Evolutionary conservation across 2,113 vertebrate species (phyloP), one percentile per base, ranked within the genome.

Genomic region (Tachuris rubrigastra): DNA sequence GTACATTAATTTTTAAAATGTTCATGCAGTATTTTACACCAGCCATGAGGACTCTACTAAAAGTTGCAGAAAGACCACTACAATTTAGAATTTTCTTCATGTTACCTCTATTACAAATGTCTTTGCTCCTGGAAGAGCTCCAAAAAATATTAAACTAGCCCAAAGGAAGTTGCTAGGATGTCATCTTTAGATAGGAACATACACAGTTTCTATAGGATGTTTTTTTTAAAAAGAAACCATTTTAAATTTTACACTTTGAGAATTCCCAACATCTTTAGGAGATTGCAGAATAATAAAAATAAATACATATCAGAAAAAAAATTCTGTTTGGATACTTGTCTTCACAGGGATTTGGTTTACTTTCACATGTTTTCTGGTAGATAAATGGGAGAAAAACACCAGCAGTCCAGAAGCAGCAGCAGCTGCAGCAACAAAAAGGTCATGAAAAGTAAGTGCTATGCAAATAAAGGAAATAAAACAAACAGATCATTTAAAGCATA

Each of bases 371-470:
- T 93, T 91, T 67, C 69, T 55, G 41, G 35, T 73, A 89, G 75
- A 60, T 93, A 92, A 93, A 28, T 30, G 90, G 65, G 56, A 77
- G 62, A 71, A 82, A 94, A 90, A 73, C 52, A 55, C 53, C 50
- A 89, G 44, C 67, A 94, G 85, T 33, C 47, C 81, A 95, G 90
- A 90, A 85, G n/a, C 55, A 84, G 72, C 82, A 94, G 91, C 93
- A 94, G 89, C 94, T 96, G 93, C 89, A 93, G 94, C 75, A 96
- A 95, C 87, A 97, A 89, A 96, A 95, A 95, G 89, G 85, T 94
- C 77, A 92, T 94, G 89, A 96, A 97, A 96, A 81, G 44, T 90
- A 95, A 94, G 90, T 95, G 78, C 82, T 85, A 93, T 80, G 94
- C 82, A 97, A 97, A 95, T 93, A 96, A 79, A 85, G 49, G 82